phyloP scores from a whole-genome alignment of 2,113 vertebrate genomes.

The Mirounga angustirostris region DNA sequence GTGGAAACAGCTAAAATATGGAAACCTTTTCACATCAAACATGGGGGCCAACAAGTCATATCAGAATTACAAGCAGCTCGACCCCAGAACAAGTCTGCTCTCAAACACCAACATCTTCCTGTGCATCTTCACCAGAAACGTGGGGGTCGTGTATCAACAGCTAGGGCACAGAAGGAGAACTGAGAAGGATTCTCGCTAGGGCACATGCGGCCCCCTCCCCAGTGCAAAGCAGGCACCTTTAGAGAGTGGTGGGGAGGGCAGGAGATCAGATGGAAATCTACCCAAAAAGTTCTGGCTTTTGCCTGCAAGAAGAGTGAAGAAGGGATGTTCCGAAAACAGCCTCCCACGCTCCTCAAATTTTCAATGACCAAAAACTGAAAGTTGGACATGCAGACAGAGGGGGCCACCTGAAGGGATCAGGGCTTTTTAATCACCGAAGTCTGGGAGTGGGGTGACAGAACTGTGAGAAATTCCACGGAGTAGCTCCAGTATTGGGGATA shows the following conservation, averaged over 20 bases:
- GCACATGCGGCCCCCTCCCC: too few relatives aligned
- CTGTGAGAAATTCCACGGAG: neutral
- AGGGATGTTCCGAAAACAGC: neutral
- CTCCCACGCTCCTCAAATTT: neutral
- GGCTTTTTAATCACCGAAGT: too few relatives aligned
- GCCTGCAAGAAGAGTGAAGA: neutral
- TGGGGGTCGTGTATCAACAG: neutral
- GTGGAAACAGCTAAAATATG: neutral
- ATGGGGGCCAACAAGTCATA: neutral
- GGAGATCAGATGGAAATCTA: neutral
- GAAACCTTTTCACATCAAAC: neutral
- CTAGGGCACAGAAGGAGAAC: neutral
- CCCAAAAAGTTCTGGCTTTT: neutral
- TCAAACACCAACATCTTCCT: neutral
- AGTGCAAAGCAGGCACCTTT: neutral
- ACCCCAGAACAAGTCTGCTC: neutral
- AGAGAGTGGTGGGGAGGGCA: too few relatives aligned
- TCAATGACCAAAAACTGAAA: neutral
- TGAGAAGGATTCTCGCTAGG: neutral
- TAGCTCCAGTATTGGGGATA: neutral
- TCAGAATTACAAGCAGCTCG: neutral
- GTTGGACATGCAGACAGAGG: neutral
- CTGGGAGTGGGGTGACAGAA: neutral
- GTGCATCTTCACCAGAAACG: neutral
- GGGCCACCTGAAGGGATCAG: neutral